A percentile compares a stretch with the other conserved stretches of the same genome.
These are phyloP conservation scores for Coccyzus lansbergi DNA, from an alignment of 2,797 vertebrate genomes.

Conservation along the genomic window DNA sequence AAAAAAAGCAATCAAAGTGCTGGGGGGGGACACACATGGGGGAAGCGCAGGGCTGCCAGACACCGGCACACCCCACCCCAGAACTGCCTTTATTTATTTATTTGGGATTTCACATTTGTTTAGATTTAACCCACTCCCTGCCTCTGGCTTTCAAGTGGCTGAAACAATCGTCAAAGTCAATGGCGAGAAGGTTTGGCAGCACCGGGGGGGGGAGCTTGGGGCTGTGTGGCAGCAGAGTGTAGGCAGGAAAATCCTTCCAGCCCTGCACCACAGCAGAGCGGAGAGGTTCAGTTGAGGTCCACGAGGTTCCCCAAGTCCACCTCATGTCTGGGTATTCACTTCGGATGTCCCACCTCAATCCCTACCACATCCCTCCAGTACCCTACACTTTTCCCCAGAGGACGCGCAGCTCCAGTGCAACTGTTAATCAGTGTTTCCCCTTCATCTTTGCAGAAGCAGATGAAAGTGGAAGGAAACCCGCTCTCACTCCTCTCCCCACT, in stretches of 20 bases:
- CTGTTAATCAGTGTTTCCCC: neutral
- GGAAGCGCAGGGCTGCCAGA: neutral
- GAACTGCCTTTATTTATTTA: neutral
- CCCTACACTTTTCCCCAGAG: neutral
- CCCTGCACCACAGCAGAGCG: too few relatives aligned
- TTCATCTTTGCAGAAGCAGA: neutral
- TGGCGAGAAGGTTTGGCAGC: neutral
- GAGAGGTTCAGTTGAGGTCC: neutral
- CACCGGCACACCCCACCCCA: neutral
- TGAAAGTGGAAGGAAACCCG: constrained; percentile 10
- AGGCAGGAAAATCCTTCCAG: neutral
- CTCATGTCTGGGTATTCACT: rapidly evolving
- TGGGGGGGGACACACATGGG: neutral
- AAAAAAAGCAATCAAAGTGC: constrained; percentile 60
- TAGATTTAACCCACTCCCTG: constrained; percentile 52
- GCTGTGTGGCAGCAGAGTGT: neutral
- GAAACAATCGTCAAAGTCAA: neutral
- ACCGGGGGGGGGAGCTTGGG: neutral
- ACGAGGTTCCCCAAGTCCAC: rapidly evolving
- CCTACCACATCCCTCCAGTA: neutral
- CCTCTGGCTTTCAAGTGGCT: neutral
- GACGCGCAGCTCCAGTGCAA: rapidly evolving
- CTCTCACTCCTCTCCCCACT: neutral
- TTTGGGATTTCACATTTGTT: neutral
- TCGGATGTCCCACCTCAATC: neutral